Conservation (phyloP, 2,888 invertebrate genomes). For the Drosophila tripunctata region DNA sequence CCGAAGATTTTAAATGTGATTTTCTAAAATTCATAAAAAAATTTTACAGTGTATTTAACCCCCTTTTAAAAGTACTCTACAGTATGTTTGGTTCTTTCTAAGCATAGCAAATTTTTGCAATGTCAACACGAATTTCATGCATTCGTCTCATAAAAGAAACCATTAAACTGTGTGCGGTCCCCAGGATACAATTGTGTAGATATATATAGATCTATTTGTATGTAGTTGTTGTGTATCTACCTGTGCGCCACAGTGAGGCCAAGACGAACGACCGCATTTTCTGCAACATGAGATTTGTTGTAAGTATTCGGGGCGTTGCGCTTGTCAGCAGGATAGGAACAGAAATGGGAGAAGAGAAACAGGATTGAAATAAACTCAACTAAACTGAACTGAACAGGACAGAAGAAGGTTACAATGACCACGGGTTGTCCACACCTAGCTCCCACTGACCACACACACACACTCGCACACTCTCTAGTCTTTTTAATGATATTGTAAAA, state of each 20-base stretch:
- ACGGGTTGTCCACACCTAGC: slow-evolving; percentile 77
- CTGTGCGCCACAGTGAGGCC: slow-evolving; percentile 37
- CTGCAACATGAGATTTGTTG: slow-evolving; percentile 36
- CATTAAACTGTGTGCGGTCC: slow-evolving; percentile 67
- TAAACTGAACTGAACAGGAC: slow-evolving; percentile 30
- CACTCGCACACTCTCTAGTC: slow-evolving; percentile 15
- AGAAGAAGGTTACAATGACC: slow-evolving; percentile 43
- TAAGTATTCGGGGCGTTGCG: slow-evolving; percentile 61
- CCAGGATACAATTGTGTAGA: slow-evolving; percentile 29
- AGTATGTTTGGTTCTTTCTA: not conserved
- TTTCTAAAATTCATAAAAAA: too few relatives aligned
- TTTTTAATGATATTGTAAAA: slow-evolving; percentile 80
- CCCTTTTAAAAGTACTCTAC: too few relatives aligned
- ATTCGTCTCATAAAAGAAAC: slow-evolving; percentile 28
- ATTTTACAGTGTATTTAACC: too few relatives aligned
- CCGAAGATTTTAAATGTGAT: too few relatives aligned
- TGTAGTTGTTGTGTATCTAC: slow-evolving; percentile 32
- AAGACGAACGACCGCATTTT: slow-evolving; percentile 41
- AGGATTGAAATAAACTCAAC: slow-evolving; percentile 38
- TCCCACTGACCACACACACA: slow-evolving; percentile 69
- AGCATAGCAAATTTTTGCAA: slow-evolving; percentile 62
- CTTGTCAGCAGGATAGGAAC: slow-evolving; percentile 66
- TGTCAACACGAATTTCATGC: slow-evolving; percentile 75
- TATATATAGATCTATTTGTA: not conserved
- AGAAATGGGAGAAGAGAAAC: too few relatives aligned